Base-by-base conservation (phyloP, 2,797 vertebrate genomes). In the Microctenopoma steveboyesi region DNA sequence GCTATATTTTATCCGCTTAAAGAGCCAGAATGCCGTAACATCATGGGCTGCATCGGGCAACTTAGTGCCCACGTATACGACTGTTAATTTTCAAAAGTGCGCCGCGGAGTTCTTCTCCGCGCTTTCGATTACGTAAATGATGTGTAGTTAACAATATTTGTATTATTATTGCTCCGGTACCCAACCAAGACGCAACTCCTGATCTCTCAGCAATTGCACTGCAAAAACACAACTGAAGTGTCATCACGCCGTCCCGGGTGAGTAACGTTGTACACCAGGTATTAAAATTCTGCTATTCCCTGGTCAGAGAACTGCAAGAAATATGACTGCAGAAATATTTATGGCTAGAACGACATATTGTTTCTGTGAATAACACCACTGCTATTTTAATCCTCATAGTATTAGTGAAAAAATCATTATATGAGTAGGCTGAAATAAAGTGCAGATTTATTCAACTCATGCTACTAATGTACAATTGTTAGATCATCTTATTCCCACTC, bases 1-100 rank as follows among this genome's bases (percentile, higher is more conserved):
- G 80, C 72, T 72, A 72, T 71, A 72, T 86, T 80, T 82, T 75
- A 83, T 85, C 75, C 48, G 71, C 86, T 88, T 90, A 85, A 88
- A 89, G 84, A 76, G 67, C 52, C 60, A 84, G 64, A 52, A 81
- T 72, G 69, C 64, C 64, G 76, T 60, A 35, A 61, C 57, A 37
- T 27, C 61, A 64, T 56, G 66, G 58, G 59, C 54, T 75, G 56
- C 56, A 54, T 16, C 35, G 53, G 42, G 35, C 59, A 87, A 86
- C 33, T 81, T 85, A 76, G 50, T 80, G 50, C 40, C 18, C 28
- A 65, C 42, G 64, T 55, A 27, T 72, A 18, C 18, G 76, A 63
- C 22, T 69, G 64, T 71, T 84, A 39, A 80, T 86, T 60, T 77
- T 28, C n/a, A 55, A 75, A 86, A 82, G 69, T 87, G 60, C 59